Percentiles rank a stretch among this genome's conserved stretches.
Conservation (phyloP, 1,140 invertebrate species). For the Pogonus chalceus region DNA sequence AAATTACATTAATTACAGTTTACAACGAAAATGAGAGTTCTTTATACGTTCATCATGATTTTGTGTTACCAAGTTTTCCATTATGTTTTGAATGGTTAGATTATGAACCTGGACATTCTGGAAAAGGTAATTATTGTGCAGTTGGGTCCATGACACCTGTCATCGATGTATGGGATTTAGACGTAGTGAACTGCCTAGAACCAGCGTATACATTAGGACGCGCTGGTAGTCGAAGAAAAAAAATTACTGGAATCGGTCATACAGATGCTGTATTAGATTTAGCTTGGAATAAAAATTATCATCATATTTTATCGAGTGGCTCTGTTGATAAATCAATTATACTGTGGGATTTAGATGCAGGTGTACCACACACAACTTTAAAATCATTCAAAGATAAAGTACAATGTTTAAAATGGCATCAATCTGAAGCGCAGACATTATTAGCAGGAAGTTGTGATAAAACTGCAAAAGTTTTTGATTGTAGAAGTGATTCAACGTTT, state of each 20-base stretch:
- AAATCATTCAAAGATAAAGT: slow-evolving; percentile 68
- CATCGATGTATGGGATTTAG: slow-evolving; percentile 92
- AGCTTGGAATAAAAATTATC: slow-evolving; percentile 76
- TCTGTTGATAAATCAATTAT: slow-evolving; percentile 81
- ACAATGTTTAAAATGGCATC: slow-evolving; percentile 83
- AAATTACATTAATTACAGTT: slow-evolving; percentile 47
- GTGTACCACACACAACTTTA: slow-evolving; percentile 61
- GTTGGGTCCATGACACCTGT: slow-evolving; percentile 84
- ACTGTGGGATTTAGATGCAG: slow-evolving; percentile 87
- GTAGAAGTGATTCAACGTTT: slow-evolving; percentile 50
- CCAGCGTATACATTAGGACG: slow-evolving; percentile 72
- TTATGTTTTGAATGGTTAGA: slow-evolving; percentile 87
- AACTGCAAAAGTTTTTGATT: slow-evolving; percentile 66
- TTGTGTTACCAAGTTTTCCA: slow-evolving; percentile 77
- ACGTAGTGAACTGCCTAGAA: slow-evolving; percentile 81
- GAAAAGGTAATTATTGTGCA: slow-evolving; percentile 75
- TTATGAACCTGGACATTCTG: slow-evolving; percentile 59
- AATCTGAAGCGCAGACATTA: slow-evolving; percentile 66
- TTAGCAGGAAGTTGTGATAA: slow-evolving; percentile 66
- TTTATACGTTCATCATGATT: slow-evolving; percentile 90
- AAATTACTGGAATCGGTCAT: slow-evolving; percentile 60
- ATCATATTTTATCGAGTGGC: slow-evolving; percentile 80
- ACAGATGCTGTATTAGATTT: slow-evolving; percentile 84
- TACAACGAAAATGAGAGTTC: slow-evolving; percentile 82
- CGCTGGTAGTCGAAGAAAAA: slow-evolving; percentile 68